phyloP scores from a whole-genome alignment of 2,888 invertebrate species.

The Meta bourneti region DNA sequence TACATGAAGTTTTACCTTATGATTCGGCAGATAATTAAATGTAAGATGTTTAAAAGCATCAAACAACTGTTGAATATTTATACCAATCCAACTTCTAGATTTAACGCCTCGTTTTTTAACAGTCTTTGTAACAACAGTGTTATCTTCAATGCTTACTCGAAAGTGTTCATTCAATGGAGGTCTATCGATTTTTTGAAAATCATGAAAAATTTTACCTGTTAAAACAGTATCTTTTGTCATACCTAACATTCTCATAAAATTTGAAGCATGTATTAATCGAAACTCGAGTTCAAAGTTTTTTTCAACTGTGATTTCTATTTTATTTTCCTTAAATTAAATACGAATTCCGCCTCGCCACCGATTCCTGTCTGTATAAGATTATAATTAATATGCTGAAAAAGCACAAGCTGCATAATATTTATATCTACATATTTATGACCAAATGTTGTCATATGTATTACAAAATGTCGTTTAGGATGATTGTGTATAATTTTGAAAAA shows the following conservation, averaged over 20 bases:
- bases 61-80: conserved; percentile 7
- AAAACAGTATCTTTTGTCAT: background rate
- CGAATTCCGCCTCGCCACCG: background rate
- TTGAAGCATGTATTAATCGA: too few relatives aligned
- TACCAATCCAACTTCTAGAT: background rate
- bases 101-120: background rate
- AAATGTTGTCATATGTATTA: background rate
- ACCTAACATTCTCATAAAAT: background rate
- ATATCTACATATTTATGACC: background rate
- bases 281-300: too few relatives aligned
- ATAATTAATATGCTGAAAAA: background rate
- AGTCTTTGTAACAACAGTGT: background rate
- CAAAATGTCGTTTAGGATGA: background rate
- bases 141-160: background rate
- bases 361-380: background rate
- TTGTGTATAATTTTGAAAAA: conserved; percentile 8
- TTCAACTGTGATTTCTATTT: too few relatives aligned
- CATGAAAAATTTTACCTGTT: background rate
- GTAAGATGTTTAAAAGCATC: conserved; percentile 7
- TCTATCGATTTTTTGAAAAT: too few relatives aligned
- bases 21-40: background rate
- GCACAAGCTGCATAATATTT: background rate
- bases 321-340: too few relatives aligned
- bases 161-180: too few relatives aligned
- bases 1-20: background rate